Conservation (phyloP, 2,113 vertebrate genomes). For the Larimichthys crocea region DNA sequence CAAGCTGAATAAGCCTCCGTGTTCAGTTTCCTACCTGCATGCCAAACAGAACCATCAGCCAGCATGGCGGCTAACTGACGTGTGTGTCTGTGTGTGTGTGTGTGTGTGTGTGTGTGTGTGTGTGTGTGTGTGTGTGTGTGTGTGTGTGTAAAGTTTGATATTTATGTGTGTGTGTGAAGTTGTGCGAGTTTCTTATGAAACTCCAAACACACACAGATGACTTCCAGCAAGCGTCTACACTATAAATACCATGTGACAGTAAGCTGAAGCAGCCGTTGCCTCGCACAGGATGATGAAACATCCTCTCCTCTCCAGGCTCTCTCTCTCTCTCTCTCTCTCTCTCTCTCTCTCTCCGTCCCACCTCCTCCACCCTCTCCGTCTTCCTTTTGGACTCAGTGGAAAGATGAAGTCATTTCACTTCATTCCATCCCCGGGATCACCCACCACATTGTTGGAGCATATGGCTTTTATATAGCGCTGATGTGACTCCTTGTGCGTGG, state of each 20-base stretch:
- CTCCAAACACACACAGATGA: constrained; percentile 6
- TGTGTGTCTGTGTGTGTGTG: background rate
- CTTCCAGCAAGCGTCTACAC: constrained; percentile 6
- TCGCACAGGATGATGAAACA: constrained; percentile 55
- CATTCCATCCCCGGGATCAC: constrained; percentile 62
- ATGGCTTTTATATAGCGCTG: constrained; percentile 61
- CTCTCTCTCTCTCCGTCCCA: background rate
- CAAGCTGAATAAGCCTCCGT: constrained; percentile 3
- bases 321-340: too few relatives aligned
- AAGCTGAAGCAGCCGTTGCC: constrained; percentile 28
- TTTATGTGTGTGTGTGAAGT: background rate
- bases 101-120: background rate
- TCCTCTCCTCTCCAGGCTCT: constrained; percentile 23
- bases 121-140: background rate
- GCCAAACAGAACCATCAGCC: constrained; percentile 24
- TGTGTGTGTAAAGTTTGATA: background rate
- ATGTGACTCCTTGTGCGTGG: constrained; percentile 24
- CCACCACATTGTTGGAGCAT: constrained; percentile 60
- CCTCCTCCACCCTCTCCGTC: constrained; percentile 40
- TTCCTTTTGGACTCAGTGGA: constrained; percentile 64
- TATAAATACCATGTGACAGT: constrained; percentile 57
- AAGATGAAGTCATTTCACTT: constrained; percentile 71
- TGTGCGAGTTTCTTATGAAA: constrained; percentile 19
- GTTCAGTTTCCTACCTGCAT: constrained; percentile 28
- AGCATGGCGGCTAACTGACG: constrained; percentile 1